Evolutionary conservation across 2,888 invertebrate species (phyloP).

Genomic region (Ypsolopha sequella): DNA sequence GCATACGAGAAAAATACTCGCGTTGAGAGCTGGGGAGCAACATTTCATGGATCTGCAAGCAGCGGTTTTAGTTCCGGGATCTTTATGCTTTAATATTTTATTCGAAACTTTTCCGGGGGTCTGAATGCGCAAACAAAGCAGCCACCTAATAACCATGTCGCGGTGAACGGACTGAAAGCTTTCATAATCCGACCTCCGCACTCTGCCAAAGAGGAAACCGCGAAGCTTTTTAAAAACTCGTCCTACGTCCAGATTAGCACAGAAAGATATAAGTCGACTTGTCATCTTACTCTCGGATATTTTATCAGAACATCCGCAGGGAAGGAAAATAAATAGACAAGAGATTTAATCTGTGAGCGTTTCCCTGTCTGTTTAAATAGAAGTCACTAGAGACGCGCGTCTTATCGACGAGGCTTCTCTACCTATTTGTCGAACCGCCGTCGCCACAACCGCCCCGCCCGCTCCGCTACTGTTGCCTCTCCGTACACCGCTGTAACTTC

Average conservation of each 20-base stretch:
- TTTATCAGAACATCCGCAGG: slow-evolving; percentile 38
- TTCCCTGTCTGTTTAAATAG: slow-evolving; percentile 63
- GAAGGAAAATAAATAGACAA: slow-evolving; percentile 55
- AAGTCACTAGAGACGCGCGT: slow-evolving; percentile 57
- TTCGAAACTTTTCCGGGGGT: slow-evolving; percentile 43
- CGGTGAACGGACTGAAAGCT: slow-evolving; percentile 33
- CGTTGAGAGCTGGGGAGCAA: not conserved
- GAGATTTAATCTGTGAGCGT: slow-evolving; percentile 61
- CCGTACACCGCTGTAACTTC: slow-evolving; percentile 46
- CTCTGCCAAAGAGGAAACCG: slow-evolving; percentile 29
- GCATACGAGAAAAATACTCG: not conserved
- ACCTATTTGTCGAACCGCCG: slow-evolving; percentile 51
- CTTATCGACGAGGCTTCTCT: slow-evolving; percentile 51
- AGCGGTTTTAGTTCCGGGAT: not conserved
- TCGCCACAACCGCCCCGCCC: slow-evolving; percentile 10
- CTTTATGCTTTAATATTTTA: slow-evolving; percentile 53
- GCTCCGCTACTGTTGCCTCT: slow-evolving; percentile 27
- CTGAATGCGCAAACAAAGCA: slow-evolving; percentile 56
- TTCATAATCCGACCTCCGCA: slow-evolving; percentile 46
- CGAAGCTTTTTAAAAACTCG: slow-evolving; percentile 45
- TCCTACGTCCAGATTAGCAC: slow-evolving; percentile 46
- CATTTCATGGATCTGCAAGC: not conserved
- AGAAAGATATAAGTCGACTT: slow-evolving; percentile 48
- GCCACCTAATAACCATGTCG: slow-evolving; percentile 54
- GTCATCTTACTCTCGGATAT: slow-evolving; percentile 45